Evolutionary conservation across 2,797 vertebrate genomes (phyloP).

Genomic region (Coluber constrictor): DNA sequence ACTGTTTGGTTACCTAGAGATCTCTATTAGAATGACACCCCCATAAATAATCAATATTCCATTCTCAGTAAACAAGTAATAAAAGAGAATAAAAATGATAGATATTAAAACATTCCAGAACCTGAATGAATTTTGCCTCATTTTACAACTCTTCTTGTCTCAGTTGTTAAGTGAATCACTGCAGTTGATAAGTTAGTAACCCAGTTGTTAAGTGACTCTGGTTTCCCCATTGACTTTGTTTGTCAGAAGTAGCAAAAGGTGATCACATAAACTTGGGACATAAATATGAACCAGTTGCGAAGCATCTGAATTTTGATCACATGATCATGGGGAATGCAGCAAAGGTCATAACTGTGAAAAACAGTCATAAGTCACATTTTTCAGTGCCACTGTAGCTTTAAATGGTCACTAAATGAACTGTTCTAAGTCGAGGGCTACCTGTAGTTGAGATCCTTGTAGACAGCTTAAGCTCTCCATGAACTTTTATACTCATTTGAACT

Average conservation of each 20-base stretch:
- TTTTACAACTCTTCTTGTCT: no score
- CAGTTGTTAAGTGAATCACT: no score
- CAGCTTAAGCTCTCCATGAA: neutral
- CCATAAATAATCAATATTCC: neutral
- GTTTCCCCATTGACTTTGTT: neutral
- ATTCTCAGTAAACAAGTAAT: neutral
- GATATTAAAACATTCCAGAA: neutral
- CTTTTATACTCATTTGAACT: neutral
- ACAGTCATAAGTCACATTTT: neutral
- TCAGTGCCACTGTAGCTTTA: neutral
- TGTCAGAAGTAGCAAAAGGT: neutral
- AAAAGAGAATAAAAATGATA: neutral
- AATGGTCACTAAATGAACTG: neutral
- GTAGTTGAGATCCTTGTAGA: neutral
- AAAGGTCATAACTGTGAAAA: neutral
- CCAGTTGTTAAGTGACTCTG: no score
- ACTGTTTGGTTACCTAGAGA: neutral
- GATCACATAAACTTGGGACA: neutral
- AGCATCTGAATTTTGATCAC: neutral
- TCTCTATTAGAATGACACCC: neutral
- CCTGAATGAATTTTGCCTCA: neutral
- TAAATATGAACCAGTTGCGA: neutral
- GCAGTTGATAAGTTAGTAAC: no score
- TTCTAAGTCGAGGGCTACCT: neutral
- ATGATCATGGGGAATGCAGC: neutral